Base-by-base conservation (phyloP, 1,140 invertebrate species). In the Heliconius himera region DNA sequence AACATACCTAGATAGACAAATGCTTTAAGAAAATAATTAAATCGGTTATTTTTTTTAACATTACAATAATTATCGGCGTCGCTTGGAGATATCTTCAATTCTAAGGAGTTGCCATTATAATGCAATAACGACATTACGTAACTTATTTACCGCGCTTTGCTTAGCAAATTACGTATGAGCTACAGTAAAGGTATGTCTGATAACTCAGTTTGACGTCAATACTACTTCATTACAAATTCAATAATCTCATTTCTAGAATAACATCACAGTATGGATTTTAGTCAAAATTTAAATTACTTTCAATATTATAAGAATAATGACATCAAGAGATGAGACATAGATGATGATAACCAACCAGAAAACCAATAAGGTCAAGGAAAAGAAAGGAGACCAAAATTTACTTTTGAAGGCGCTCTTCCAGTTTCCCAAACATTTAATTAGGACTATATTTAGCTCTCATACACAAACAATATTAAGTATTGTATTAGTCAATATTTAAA, bases 191-290 rank as follows among this genome's bases (percentile, higher is more conserved):
- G 70, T 41, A 72, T 41, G 18, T 3, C 11, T 38, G 26, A 33
- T 70, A 38, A 41, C 38, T 72, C 46, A 72, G 76, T 77, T 77
- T 77, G 78, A 80, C 78, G 78, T 80, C 78, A 80, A 80, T 56
- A 36, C 49, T 38, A 46, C 74, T 76, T 51, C 49, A 76, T 80
- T 72, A 76, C 46, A 73, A 54, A 33, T 56, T 51, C 46, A 29
- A 74, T 76, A 66, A 80, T 76, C 78, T 80, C 78, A 72, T 60
- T 76, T 51, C 70, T 72, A 72, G 22, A 66, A 66, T 29, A 66
- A 66, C 13, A 66, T 13, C 60, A 51, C 16, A 66, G 26, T 18
- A 29, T n/a, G n/a, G 9, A 29, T 5, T 29, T 29, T 18, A 66
- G 60, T 66, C 22, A 11, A 66, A 29, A 66, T 66, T 66, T 29